Evolutionary conservation across 2,113 vertebrate species (phyloP), one percentile per base, ranked within the genome.

Genomic region (Myotis yumanensis): DNA sequence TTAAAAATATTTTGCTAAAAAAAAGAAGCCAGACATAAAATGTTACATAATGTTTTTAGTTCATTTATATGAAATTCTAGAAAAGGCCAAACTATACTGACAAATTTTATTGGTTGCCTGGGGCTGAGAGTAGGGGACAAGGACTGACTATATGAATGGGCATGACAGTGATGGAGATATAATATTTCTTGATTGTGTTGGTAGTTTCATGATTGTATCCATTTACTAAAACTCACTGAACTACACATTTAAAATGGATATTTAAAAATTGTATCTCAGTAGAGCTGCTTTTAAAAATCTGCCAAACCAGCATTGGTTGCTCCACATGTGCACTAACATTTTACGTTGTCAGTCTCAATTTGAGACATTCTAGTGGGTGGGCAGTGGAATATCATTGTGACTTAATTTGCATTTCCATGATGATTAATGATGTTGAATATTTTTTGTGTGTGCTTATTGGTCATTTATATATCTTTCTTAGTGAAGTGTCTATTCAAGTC

Each of bases 221-320:
- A 35, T 84, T 79, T 92, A 84, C 73, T 32, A 81, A 86, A 93
- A 90, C 40, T 90, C 57, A 89, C 8, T 68, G 32, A 86, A 51
- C 0, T 73, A 20, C 23, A 90, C 20, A 73, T 23, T 80, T 37
- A 72, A 90, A 68, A 95, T n/a, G 32, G 35, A 37, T 25, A 66
- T 73, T 46, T 86, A 18, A 72, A 94, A 52, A 80, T 64, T 76
- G 30, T 54, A 80, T 7, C 81, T 86, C 87, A 86, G 32, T 12
- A 86, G 64, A 90, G n/a, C 37, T 93, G 64, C 62, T 73, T 28
- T 11, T 2, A 35, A 83, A 80, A 35, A 80, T 18, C n/a, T 20
- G 54, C 46, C 59, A 75, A 81, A 73, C 40, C 16, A 69, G 28
- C 37, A 66, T 43, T 43, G 16, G 52, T 11, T 37, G 28, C 25